These are phyloP conservation scores for Xenopus borealis DNA, from an alignment of 2,113 vertebrate species.

Conservation along the genomic window DNA sequence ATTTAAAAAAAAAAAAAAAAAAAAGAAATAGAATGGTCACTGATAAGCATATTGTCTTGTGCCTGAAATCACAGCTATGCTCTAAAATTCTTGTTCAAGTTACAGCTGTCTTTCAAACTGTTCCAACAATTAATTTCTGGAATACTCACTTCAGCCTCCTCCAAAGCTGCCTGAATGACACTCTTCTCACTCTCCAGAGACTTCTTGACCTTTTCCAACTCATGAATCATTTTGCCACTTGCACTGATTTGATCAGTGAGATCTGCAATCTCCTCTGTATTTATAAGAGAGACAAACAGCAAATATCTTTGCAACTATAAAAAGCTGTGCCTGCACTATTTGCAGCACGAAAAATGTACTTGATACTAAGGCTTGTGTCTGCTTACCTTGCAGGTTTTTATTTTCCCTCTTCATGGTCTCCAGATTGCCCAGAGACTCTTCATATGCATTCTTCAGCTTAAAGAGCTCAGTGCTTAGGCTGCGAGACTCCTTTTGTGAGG, in stretches of 20 bases:
- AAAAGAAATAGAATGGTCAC: too few species aligned
- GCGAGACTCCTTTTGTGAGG: conserved; percentile 81
- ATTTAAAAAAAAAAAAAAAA: too few species aligned
- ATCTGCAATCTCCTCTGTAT: conserved; percentile 86
- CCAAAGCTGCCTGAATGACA: conserved; percentile 86
- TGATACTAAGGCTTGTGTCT: neutral
- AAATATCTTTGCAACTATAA: neutral
- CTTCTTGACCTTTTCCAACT: conserved; percentile 93
- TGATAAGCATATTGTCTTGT: too few species aligned
- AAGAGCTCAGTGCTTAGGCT: conserved; percentile 89
- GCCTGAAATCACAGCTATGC: too few species aligned
- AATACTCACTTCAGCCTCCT: conserved; percentile 84
- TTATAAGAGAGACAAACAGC: neutral
- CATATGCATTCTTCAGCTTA: conserved; percentile 85
- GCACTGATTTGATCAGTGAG: conserved; percentile 86
- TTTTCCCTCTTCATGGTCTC: conserved; percentile 88
- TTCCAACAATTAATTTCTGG: too few species aligned
- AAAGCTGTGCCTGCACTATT: too few species aligned
- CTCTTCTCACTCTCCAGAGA: conserved; percentile 81
- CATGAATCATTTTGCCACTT: conserved; percentile 83
- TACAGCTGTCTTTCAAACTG: too few species aligned
- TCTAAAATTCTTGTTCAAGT: too few species aligned
- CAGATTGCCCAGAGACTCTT: conserved; percentile 84
- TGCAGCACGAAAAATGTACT: too few species aligned
- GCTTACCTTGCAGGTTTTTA: conserved; percentile 88